A percentile compares a stretch with the other conserved stretches of the same genome.
Evolutionary conservation across 2,888 invertebrate species (phyloP).

Genomic region (Lasioglossum lativentre): DNA sequence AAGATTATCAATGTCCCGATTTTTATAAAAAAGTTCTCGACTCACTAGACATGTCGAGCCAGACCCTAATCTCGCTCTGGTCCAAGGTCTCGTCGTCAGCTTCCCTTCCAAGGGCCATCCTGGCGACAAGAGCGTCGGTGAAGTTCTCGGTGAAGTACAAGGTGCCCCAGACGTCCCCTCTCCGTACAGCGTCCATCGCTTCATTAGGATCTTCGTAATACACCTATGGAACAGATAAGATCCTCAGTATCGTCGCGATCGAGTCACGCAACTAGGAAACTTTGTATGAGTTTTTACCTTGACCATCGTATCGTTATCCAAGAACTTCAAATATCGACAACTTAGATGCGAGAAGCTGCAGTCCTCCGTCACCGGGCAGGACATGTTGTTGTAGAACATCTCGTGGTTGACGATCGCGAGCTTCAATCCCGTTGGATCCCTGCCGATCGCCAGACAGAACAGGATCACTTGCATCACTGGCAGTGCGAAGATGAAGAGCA

Average conservation of each 20-base stretch:
- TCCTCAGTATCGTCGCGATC: not conserved
- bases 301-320: constrained; percentile 90
- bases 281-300: constrained; percentile 84
- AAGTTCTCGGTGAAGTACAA: constrained; percentile 96
- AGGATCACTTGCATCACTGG: constrained; percentile 98
- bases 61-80: constrained; percentile 94
- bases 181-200: constrained; percentile 90
- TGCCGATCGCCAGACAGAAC: constrained; percentile 96
- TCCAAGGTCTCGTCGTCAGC: constrained; percentile 94
- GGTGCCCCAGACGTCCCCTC: constrained; percentile 95
- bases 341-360: constrained; percentile 91
- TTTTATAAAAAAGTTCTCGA: constrained; percentile 43
- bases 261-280: not conserved
- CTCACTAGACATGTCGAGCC: constrained; percentile 96
- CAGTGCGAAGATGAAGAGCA: constrained; percentile 96
- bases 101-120: constrained; percentile 92
- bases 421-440: constrained; percentile 93
- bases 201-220: constrained; percentile 89
- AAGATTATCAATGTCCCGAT: not conserved
- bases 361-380: constrained; percentile 86
- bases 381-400: constrained; percentile 84
- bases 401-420: constrained; percentile 92
- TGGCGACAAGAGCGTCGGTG: constrained; percentile 93
- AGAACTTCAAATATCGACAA: constrained; percentile 91
- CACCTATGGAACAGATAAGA: constrained; percentile 75